These are phyloP conservation scores for Pavo muticus DNA, from an alignment of 2,113 vertebrate species.

Conservation along the genomic window DNA sequence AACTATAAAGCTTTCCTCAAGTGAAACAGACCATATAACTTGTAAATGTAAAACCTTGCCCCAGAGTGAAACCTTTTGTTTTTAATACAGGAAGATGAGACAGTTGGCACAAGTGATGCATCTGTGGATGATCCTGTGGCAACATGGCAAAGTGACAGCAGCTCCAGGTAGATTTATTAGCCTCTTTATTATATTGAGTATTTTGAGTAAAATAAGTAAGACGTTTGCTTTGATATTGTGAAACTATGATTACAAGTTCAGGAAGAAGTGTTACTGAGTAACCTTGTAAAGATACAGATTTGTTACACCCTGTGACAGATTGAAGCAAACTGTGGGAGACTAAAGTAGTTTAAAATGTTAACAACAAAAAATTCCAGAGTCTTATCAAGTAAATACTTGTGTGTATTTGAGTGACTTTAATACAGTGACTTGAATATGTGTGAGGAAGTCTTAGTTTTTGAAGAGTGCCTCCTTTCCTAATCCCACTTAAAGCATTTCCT, in stretches of 20 bases:
- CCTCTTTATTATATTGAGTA: background rate
- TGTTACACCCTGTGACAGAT: background rate
- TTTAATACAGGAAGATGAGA: slow-evolving; percentile 82
- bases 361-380: background rate
- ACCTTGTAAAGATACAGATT: background rate
- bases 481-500: background rate
- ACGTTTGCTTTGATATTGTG: background rate
- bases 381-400: background rate
- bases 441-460: background rate
- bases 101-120: slow-evolving; percentile 84
- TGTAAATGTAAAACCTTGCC: background rate
- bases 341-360: background rate
- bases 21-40: background rate
- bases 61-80: background rate
- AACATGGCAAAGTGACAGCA: slow-evolving; percentile 95
- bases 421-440: background rate
- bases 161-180: slow-evolving; percentile 85
- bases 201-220: background rate
- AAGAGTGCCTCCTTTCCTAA: background rate
- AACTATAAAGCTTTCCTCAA: background rate
- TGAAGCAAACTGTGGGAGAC: background rate
- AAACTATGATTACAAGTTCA: background rate
- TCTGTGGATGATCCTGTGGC: slow-evolving; percentile 88
- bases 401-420: background rate
- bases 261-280: background rate